Evolutionary conservation across 2,888 invertebrate genomes (phyloP).

Genomic region (Lithosia quadra): DNA sequence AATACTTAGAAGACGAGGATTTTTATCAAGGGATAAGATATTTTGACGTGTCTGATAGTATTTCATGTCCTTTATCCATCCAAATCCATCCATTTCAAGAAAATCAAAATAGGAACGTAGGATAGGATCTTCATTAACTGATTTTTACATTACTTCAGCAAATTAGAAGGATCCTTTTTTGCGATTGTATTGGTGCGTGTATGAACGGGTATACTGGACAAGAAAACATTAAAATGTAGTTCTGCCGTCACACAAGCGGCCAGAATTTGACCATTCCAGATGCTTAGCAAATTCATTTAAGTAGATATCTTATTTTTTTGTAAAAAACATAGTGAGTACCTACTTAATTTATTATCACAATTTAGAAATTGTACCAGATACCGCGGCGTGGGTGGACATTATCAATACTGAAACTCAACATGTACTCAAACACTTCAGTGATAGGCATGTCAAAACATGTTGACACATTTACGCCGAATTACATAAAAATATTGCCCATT

Average conservation of each 20-base stretch:
- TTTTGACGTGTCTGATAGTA: background rate
- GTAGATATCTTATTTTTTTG: background rate
- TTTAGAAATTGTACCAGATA: background rate
- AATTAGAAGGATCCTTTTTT: too few species aligned
- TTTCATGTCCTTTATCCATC: too few species aligned
- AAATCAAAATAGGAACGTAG: too few species aligned
- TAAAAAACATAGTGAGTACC: background rate
- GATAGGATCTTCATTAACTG: too few species aligned
- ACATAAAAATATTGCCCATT: conserved; percentile 44
- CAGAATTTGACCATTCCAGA: background rate
- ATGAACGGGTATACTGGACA: too few species aligned
- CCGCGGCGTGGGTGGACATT: conserved; percentile 7
- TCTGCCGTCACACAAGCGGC: background rate
- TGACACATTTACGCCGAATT: conserved; percentile 41
- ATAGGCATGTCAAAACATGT: conserved; percentile 27
- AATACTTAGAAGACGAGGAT: background rate
- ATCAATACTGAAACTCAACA: conserved; percentile 16
- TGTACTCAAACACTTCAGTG: conserved; percentile 20
- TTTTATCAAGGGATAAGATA: background rate
- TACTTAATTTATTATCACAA: background rate
- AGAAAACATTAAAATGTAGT: too few species aligned
- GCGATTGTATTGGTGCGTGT: too few species aligned
- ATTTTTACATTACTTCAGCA: too few species aligned
- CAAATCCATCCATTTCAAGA: too few species aligned
- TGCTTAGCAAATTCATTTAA: background rate